Base-by-base conservation (phyloP, 2,797 vertebrate genomes). In the Mareca penelope region DNA sequence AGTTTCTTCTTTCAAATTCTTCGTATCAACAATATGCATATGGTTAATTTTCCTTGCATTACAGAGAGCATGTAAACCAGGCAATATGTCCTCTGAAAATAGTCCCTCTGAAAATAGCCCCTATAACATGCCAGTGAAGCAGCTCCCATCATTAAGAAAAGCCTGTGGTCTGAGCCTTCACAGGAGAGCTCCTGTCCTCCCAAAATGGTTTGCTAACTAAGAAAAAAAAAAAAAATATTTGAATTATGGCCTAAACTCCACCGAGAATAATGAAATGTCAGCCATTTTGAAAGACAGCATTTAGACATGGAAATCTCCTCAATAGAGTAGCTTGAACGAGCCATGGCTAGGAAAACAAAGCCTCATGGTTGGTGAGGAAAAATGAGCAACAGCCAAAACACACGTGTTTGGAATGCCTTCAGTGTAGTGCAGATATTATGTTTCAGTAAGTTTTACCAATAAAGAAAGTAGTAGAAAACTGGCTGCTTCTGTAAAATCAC, bases 301-400 rank as follows among this genome's bases (percentile, higher is more conserved):
- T 90, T 85, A 87, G 46, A 94, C 67, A 39, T 63, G 56, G 86
- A 87, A 77, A 91, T 91, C 79, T 94, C 80, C 78, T 93, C 0
- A 1, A 77, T 1, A 33, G 70, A 29, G 18, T 39, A 69, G 16
- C 33, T 37, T 46, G 67, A 88, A 59, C 35, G 60, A 63, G 63
- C 73, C 64, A 44, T 5, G 42, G 52, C 65, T 63, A 76, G 39
- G 52, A 90, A 94, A 91, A 84, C 33, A 90, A 75, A 77, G 90
- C 24, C 63, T 91, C 83, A 76, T 80, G 57, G 60, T 1, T 85
- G 60, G 60, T 86, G 60, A 92, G 57, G 28, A 80, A 89, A 91
- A 80, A 60, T 46, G 19, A 76, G 63, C 70, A 80, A 60, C 12
- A 81, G 60, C 22, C 85, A 80, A 44, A 77, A 91, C 61, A 77